phyloP scores from a whole-genome alignment of 2,888 invertebrate species.

The Linyphia triangularis region DNA sequence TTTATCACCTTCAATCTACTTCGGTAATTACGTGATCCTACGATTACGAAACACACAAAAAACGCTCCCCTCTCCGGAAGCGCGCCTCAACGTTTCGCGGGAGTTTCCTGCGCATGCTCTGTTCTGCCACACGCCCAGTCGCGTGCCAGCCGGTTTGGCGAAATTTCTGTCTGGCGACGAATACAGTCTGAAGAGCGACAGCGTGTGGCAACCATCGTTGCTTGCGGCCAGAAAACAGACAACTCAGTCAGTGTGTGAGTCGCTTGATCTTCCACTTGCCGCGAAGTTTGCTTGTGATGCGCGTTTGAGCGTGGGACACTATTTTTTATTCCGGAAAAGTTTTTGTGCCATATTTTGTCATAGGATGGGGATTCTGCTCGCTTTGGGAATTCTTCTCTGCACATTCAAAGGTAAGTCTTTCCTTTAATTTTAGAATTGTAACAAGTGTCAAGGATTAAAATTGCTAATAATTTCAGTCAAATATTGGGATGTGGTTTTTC shows the following conservation, averaged over 20 bases:
- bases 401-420: conserved; percentile 24
- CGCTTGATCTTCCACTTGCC: conserved; percentile 35
- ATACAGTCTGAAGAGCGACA: neutral
- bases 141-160: conserved; percentile 44
- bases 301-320: conserved; percentile 14
- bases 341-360: conserved; percentile 26
- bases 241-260: conserved; percentile 32
- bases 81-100: neutral
- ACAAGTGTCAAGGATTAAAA: too few species aligned
- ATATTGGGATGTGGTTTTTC: too few species aligned
- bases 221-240: conserved; percentile 3
- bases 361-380: conserved; percentile 25
- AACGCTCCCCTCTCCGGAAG: conserved; percentile 18
- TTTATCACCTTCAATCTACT: neutral
- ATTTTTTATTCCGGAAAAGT: conserved; percentile 26
- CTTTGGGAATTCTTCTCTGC: conserved; percentile 30
- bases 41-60: conserved; percentile 9
- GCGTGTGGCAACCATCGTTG: conserved; percentile 20
- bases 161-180: conserved; percentile 6
- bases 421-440: too few species aligned
- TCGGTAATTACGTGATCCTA: neutral
- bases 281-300: conserved; percentile 48
- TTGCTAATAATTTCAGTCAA: too few species aligned
- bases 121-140: conserved; percentile 18
- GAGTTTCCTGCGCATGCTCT: conserved; percentile 50